These are phyloP conservation scores for Pegoplata infirma DNA, from an alignment of 2,888 invertebrate genomes.

Conservation along the genomic window DNA sequence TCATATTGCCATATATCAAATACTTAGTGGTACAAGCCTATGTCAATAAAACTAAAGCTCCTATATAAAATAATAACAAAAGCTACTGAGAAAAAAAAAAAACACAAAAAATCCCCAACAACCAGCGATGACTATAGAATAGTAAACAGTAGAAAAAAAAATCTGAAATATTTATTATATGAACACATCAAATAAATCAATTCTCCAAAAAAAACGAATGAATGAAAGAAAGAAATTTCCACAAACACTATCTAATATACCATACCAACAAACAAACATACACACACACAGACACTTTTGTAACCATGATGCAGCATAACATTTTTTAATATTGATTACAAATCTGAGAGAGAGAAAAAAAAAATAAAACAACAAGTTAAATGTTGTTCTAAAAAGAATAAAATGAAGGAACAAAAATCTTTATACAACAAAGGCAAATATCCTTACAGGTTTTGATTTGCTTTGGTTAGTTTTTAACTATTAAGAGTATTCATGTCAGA, in stretches of 20 bases:
- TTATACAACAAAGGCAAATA: conserved; percentile 25
- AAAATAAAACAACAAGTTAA: no score
- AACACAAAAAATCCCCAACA: conserved; percentile 5
- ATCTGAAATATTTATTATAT: conserved; percentile 53
- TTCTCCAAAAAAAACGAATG: conserved; percentile 42
- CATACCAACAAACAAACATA: neutral
- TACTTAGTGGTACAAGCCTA: conserved; percentile 15
- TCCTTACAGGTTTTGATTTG: conserved; percentile 23
- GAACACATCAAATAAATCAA: conserved; percentile 62
- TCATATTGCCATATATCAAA: conserved; percentile 45
- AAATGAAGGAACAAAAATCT: conserved; percentile 2
- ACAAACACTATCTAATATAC: neutral
- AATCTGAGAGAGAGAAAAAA: no score
- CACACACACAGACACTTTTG: conserved; percentile 8
- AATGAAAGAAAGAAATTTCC: neutral
- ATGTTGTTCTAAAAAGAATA: no score
- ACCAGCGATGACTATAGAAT: neutral
- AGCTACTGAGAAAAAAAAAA: conserved; percentile 26
- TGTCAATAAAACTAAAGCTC: conserved; percentile 52
- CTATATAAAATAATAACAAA: conserved; percentile 45
- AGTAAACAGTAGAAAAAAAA: conserved; percentile 22
- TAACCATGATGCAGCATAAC: conserved; percentile 23
- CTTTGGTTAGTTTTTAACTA: neutral
- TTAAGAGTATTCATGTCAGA: neutral
- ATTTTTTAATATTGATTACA: conserved; percentile 22